phyloP scores from a whole-genome alignment of 1,140 invertebrate genomes.

The Psix sp. region DNA sequence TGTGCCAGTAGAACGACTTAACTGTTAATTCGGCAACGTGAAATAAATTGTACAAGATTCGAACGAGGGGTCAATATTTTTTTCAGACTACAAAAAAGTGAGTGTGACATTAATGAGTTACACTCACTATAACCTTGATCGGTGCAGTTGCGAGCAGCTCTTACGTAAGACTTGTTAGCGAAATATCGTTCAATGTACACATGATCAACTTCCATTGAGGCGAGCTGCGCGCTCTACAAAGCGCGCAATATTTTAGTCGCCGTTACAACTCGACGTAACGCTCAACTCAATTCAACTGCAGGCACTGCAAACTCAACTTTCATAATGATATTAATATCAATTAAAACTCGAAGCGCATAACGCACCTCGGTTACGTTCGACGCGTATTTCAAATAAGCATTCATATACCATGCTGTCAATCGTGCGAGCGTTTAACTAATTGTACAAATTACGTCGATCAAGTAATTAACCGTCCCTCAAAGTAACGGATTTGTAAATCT shows the following conservation, averaged over 20 bases:
- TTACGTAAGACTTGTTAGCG: slow-evolving; percentile 50
- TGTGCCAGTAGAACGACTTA: background rate
- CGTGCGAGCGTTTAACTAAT: no score
- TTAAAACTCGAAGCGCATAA: no score
- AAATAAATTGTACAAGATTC: slow-evolving; percentile 24
- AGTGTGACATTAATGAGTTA: slow-evolving; percentile 45
- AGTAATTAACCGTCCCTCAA: no score
- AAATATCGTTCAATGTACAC: slow-evolving; percentile 42
- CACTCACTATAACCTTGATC: slow-evolving; percentile 41
- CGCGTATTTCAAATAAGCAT: no score
- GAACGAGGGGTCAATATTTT: slow-evolving; percentile 39
- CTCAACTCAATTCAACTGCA: no score
- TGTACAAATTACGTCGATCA: no score
- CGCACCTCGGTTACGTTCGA: no score
- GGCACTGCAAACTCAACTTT: no score
- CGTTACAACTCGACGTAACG: no score
- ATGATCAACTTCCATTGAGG: slow-evolving; percentile 44
- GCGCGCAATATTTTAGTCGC: background rate
- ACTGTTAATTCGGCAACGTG: slow-evolving; percentile 12
- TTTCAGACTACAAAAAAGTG: slow-evolving; percentile 4
- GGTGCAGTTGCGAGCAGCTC: slow-evolving; percentile 30
- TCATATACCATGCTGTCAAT: no score
- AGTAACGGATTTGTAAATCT: no score
- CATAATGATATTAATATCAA: no score
- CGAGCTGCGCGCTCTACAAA: slow-evolving; percentile 11